phyloP scores from a whole-genome alignment of 2,888 invertebrate genomes.

The Acleris literana region DNA sequence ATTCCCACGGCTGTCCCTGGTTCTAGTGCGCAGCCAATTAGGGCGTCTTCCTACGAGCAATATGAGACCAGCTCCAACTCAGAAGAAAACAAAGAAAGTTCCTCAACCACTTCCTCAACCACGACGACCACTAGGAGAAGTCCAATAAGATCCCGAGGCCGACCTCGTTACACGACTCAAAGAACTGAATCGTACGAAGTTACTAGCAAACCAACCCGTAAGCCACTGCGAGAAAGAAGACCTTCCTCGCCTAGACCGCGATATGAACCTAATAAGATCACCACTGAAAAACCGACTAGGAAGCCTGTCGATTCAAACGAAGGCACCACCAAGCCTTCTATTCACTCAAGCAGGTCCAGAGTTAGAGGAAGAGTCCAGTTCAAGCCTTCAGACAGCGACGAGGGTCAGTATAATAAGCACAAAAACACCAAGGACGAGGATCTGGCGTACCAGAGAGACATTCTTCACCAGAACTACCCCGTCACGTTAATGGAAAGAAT shows the following conservation, averaged over 20 bases:
- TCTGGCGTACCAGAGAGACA: slow-evolving; percentile 85
- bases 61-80: slow-evolving; percentile 55
- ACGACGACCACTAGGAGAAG: slow-evolving; percentile 67
- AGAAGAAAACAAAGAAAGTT: slow-evolving; percentile 50
- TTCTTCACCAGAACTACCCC: slow-evolving; percentile 86
- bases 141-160: slow-evolving; percentile 63
- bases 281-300: slow-evolving; percentile 63
- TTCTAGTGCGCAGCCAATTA: slow-evolving; percentile 50
- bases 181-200: slow-evolving; percentile 71
- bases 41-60: slow-evolving; percentile 56
- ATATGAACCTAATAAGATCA: slow-evolving; percentile 72
- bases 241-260: slow-evolving; percentile 67
- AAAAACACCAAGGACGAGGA: slow-evolving; percentile 65
- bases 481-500: slow-evolving; percentile 79
- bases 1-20: slow-evolving; percentile 46
- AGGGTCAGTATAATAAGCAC: slow-evolving; percentile 57
- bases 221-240: slow-evolving; percentile 79
- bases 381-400: slow-evolving; percentile 70
- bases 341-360: slow-evolving; percentile 54
- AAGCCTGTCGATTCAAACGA: slow-evolving; percentile 61
- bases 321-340: slow-evolving; percentile 61
- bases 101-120: slow-evolving; percentile 57
- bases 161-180: slow-evolving; percentile 73
- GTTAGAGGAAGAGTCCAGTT: slow-evolving; percentile 81
- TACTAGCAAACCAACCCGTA: slow-evolving; percentile 68